Evolutionary conservation across 2,888 invertebrate species (phyloP), one percentile per base, ranked within the genome.

Genomic region (Hirtodrosophila confusa): DNA sequence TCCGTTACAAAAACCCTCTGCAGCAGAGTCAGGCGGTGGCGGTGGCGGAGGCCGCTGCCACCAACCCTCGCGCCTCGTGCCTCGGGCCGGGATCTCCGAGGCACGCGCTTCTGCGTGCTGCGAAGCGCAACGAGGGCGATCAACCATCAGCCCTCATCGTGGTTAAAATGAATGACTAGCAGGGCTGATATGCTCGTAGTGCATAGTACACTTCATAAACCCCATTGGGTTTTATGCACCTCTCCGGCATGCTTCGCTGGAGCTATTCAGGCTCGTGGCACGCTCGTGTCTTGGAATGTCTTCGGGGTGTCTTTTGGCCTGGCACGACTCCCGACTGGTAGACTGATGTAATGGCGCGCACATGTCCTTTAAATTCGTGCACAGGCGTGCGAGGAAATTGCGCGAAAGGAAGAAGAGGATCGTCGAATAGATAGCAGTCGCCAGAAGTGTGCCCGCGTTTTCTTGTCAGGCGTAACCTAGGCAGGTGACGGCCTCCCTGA

Each of bases 281-380:
- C 50, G 69, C 85, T 88, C 80, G 86, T 88, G 86, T 88, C 88
- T 78, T 73, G 85, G 88, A 87, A 85, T 88, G 75, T 80, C 67
- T 49, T 67, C 47, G 67, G 71, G 67, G 64, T 68, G 76, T 63
- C 68, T 51, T 37, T 27, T 27, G 6, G 27, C 27, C 6, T 27
- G 27, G 27, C 54, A 47, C 24, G 31, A 35, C 29, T 55, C 11
- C 29, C 11, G 44, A 27, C 27, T 67, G 60, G 17, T 2, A 2
- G 17, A 43, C 64, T 49, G 72, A 54, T 75, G 75, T 78, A 75
- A 75, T 78, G 75, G 62, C 72, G 47, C 56, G 83, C 84, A 88
- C 88, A 85, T 85, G 88, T 85, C 84, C 84, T 88, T 66, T 61
- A 68, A 74, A 55, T 60, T 57, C 54, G 63, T 76, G 66, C 78